Evolutionary conservation across 2,113 vertebrate genomes (phyloP).

Genomic region (Anser brachyrhynchus): DNA sequence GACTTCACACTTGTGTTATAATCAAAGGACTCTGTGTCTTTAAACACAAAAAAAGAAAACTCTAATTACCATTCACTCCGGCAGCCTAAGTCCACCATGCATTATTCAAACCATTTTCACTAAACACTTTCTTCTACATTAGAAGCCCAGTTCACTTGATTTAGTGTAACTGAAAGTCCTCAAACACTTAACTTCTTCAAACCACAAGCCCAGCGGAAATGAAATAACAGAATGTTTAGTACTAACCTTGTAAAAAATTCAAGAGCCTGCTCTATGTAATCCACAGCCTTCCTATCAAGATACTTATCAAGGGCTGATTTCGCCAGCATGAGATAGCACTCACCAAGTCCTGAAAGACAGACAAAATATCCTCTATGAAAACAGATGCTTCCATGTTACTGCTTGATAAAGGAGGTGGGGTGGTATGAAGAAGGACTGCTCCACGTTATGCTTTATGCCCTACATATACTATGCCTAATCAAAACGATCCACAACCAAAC

Average conservation of each 20-base stretch:
- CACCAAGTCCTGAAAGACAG: slow-evolving; percentile 86
- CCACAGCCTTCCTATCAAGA: slow-evolving; percentile 89
- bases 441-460: background rate
- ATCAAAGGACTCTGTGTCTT: background rate
- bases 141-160: background rate
- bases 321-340: slow-evolving; percentile 90
- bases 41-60: background rate
- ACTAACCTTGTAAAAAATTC: slow-evolving; percentile 89
- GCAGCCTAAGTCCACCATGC: background rate
- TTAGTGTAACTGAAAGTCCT: background rate
- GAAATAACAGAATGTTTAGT: background rate
- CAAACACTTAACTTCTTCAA: background rate
- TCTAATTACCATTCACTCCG: background rate
- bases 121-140: background rate
- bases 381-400: background rate
- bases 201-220: background rate
- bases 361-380: background rate
- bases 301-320: slow-evolving; percentile 85
- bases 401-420: background rate
- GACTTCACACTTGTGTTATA: background rate
- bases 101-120: background rate
- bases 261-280: slow-evolving; percentile 87
- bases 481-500: background rate
- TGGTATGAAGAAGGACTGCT: background rate
- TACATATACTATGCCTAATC: background rate